Evolutionary conservation across 2,113 vertebrate genomes (phyloP), one percentile per base, ranked within the genome.

Genomic region (Corythornis madagascariensis): DNA sequence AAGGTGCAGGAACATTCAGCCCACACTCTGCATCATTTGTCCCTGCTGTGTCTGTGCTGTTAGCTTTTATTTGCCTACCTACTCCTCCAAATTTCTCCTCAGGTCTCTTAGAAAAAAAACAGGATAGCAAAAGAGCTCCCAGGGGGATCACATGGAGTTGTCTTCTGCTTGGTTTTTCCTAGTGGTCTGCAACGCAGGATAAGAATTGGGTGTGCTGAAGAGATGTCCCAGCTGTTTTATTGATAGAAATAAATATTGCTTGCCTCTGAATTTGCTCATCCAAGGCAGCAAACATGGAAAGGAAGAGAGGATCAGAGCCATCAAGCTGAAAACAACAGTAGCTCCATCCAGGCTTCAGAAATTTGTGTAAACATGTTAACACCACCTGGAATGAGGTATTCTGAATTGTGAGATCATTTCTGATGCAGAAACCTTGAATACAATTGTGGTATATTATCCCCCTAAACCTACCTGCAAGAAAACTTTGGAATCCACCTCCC

Each of bases 401-500:
- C 31, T 80, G 77, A 83, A 71, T 72, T 65, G 29, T 60, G 63
- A 75, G 42, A 64, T n/a, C 45, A 64, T 75, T 81, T 63, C 81
- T 83, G 69, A 69, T 57, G 55, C 82, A 29, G 4, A 40, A 91
- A 88, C n/a, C 79, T 15, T 61, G 45, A 81, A 86, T 66, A 90
- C 5, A 55, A 21, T 76, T 67, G 31, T 59, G 47, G 76, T 72
- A 65, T 61, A 50, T 33, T 88, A 40, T 69, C 19, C 73, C 20
- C 89, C 25, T 87, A 70, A 92, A 63, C 10, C 43, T 65, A 43
- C 42, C 74, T 77, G 50, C 3, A 87, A 57, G 66, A 59, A 71
- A 89, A 93, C 25, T 79, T 40, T n/a, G 57, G 90, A 93, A 75
- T 75, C 93, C 77, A 86, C 90, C 70, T 87, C 42, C 73, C 70